Evolutionary conservation across 2,888 invertebrate genomes (phyloP), one percentile per base, ranked within the genome.

Genomic region (Tryphoninae sp.): DNA sequence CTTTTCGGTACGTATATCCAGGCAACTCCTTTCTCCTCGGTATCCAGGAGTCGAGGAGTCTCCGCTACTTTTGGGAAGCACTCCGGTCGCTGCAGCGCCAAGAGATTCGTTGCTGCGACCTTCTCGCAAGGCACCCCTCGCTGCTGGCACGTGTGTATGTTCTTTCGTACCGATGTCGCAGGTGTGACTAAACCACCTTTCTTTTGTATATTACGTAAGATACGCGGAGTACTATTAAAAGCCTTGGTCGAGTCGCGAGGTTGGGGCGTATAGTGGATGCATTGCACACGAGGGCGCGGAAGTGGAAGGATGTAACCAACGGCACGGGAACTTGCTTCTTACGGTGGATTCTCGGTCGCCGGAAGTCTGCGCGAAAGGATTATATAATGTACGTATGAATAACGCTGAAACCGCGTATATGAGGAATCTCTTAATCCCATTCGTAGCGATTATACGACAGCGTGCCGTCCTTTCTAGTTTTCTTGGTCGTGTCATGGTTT

Each of bases 361-460:
- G 55, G 7, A 33, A 71, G 65, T 42, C 33, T 33, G 23, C 61
- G 40, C 78, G 49, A 65, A 75, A 40, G 71, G 67, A 72, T 78
- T 69, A 71, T 76, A 51, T 62, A 23, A 23, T 33, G 33, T 33
- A 33, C 33, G 19, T 62, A 76, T 65, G 26, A 59, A 58, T 68
- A 40, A 68, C 62, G 73, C 40, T 68, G 73, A 75, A 77, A 77
- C 73, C 23, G 55, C 23, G 59, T 77, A 72, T 62, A 49, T 45
- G 62, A 68, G 73, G 53, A 81, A 81, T 81, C 68, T 81, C 77
- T 62, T 77, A 77, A 81, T 81, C 73, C 77, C 73, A 72, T 80
- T 80, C 76, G 61, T 64, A 58, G 77, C 73, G 73, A 81, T 81
- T 77, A 77, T 73, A 55, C 72, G 62, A 62, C 16, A 33, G 58